Evolutionary conservation across 2,113 vertebrate species (phyloP).

Genomic region (Oryzias melastigma): DNA sequence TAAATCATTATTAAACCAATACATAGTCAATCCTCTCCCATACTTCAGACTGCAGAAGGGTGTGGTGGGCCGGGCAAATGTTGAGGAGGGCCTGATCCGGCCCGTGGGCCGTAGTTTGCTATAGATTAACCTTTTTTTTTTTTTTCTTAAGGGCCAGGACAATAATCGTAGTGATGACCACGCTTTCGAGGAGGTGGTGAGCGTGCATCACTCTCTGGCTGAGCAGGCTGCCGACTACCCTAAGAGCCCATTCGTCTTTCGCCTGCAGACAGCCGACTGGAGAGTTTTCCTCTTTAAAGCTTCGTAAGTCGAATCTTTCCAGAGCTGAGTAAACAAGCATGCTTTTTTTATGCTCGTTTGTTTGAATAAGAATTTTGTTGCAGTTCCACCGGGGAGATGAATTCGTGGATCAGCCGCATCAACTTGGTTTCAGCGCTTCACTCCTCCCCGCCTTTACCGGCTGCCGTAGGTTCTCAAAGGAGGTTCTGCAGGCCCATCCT

Average conservation of each 20-base stretch:
- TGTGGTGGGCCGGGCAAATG: no score
- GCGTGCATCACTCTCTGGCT: conserved; percentile 89
- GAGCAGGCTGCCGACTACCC: conserved; percentile 83
- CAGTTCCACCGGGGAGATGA: conserved; percentile 86
- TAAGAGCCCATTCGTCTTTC: conserved; percentile 88
- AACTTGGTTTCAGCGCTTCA: conserved; percentile 88
- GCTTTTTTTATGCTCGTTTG: neutral
- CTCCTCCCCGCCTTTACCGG: conserved; percentile 88
- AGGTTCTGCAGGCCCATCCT: conserved; percentile 86
- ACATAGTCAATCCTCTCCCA: no score
- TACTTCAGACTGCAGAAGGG: no score
- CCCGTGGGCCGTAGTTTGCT: no score
- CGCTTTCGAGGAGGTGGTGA: conserved; percentile 83
- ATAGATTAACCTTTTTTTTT: no score
- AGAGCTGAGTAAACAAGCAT: neutral
- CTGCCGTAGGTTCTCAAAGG: conserved; percentile 87
- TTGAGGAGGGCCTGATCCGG: no score
- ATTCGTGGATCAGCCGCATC: conserved; percentile 87
- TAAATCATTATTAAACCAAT: no score
- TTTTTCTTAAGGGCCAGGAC: conserved; percentile 61
- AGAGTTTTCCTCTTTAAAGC: conserved; percentile 91
- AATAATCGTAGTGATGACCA: conserved; percentile 72
- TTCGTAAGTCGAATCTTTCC: conserved; percentile 75
- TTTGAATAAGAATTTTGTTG: neutral
- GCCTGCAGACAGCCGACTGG: conserved; percentile 89